Conservation (phyloP, 2,888 invertebrate species). For the Xylota segnis region DNA sequence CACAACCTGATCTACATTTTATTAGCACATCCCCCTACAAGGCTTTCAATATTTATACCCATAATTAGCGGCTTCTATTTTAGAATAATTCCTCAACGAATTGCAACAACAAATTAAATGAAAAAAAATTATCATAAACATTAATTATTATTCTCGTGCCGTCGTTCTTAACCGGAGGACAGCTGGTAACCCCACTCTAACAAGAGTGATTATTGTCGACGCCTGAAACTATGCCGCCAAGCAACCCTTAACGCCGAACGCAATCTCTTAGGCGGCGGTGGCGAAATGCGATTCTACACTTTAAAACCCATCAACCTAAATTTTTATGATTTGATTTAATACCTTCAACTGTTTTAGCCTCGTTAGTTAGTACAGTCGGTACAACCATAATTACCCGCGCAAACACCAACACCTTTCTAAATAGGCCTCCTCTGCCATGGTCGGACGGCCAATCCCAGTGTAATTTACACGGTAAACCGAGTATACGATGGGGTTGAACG, state of each 20-base stretch:
- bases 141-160: neutral
- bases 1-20: slow-evolving; percentile 14
- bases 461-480: slow-evolving; percentile 63
- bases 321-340: slow-evolving; percentile 42
- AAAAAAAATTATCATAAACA: neutral
- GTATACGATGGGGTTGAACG: slow-evolving; percentile 48
- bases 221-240: slow-evolving; percentile 43
- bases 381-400: slow-evolving; percentile 40
- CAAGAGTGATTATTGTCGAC: neutral
- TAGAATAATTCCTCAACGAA: neutral
- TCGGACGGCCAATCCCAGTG: slow-evolving; percentile 35
- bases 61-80: slow-evolving; percentile 14
- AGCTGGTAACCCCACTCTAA: slow-evolving; percentile 18
- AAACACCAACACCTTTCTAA: slow-evolving; percentile 59
- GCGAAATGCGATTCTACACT: slow-evolving; percentile 67
- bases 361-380: slow-evolving; percentile 25
- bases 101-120: neutral
- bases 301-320: slow-evolving; percentile 71
- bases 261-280: neutral
- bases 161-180: neutral
- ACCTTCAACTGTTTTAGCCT: slow-evolving; percentile 45
- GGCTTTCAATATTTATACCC: slow-evolving; percentile 7
- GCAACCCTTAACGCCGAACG: slow-evolving; percentile 9
- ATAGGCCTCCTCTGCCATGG: slow-evolving; percentile 31
- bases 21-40: slow-evolving; percentile 9